A percentile compares a stretch with the other conserved stretches of the same genome.
Conservation (phyloP, 2,113 vertebrate genomes). For the Falcunculus frontatus region DNA sequence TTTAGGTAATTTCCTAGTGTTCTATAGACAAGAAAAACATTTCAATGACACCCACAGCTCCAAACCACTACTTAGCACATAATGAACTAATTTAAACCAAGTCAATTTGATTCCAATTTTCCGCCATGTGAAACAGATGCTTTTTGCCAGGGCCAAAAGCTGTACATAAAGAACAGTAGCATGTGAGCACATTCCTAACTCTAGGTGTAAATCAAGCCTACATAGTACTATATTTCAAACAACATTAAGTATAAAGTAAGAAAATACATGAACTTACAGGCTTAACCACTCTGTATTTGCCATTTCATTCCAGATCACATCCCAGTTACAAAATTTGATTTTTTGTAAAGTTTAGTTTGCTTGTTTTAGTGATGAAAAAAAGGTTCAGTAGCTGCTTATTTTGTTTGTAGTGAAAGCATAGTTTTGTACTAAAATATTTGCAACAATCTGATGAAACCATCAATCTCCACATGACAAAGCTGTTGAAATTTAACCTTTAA, state of each 20-base stretch:
- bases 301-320: neutral
- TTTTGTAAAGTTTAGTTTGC: neutral
- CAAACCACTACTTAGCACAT: slow-evolving; percentile 60
- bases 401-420: neutral
- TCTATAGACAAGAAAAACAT: slow-evolving; percentile 53
- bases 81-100: slow-evolving; percentile 63
- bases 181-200: neutral
- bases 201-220: neutral
- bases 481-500: neutral
- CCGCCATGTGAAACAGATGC: neutral
- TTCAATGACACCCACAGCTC: slow-evolving; percentile 44
- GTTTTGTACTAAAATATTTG: neutral
- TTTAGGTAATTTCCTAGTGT: slow-evolving; percentile 45
- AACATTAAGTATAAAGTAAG: neutral
- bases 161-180: slow-evolving; percentile 13
- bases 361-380: neutral
- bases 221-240: neutral
- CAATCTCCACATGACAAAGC: neutral
- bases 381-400: neutral
- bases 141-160: slow-evolving; percentile 18
- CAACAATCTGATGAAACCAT: neutral
- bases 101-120: slow-evolving; percentile 36
- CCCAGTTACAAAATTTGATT: neutral
- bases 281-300: neutral
- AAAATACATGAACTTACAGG: neutral